Evolutionary conservation across 2,888 invertebrate genomes (phyloP).

Genomic region (Drosophila affinis): DNA sequence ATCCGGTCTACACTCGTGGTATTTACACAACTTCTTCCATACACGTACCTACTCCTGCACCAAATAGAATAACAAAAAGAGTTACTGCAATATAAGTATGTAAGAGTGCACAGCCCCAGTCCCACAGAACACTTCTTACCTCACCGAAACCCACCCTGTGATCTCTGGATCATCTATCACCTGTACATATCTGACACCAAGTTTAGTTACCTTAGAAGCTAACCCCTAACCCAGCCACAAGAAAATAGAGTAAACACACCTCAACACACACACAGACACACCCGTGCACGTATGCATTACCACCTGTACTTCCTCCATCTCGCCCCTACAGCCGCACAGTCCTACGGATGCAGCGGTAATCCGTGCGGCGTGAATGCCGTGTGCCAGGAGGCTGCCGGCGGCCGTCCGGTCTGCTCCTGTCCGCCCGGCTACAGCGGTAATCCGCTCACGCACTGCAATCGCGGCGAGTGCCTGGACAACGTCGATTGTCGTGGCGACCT

Average conservation of each 20-base stretch:
- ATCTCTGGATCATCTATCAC: not conserved
- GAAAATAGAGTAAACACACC: no score
- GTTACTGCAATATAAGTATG: no score
- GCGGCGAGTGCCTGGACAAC: slow-evolving; percentile 91
- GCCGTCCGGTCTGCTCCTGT: slow-evolving; percentile 92
- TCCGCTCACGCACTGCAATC: slow-evolving; percentile 89
- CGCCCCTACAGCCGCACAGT: slow-evolving; percentile 55
- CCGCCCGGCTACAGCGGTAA: slow-evolving; percentile 92
- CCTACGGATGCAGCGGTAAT: slow-evolving; percentile 85
- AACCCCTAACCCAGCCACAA: not conserved
- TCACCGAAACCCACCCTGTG: no score
- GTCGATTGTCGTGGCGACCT: slow-evolving; percentile 90
- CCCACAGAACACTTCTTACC: no score
- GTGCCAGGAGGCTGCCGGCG: slow-evolving; percentile 87
- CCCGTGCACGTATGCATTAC: slow-evolving; percentile 34
- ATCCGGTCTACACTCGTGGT: slow-evolving; percentile 77
- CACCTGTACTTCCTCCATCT: slow-evolving; percentile 24
- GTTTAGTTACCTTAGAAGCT: not conserved
- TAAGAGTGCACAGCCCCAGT: no score
- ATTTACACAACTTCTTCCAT: slow-evolving; percentile 53
- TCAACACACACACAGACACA: slow-evolving; percentile 2
- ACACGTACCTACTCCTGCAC: slow-evolving; percentile 11
- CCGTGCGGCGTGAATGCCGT: slow-evolving; percentile 89
- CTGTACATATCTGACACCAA: not conserved
- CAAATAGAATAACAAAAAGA: slow-evolving; percentile 15